Conservation (phyloP, 2,888 invertebrate species). For the Tenodera sinensis region DNA sequence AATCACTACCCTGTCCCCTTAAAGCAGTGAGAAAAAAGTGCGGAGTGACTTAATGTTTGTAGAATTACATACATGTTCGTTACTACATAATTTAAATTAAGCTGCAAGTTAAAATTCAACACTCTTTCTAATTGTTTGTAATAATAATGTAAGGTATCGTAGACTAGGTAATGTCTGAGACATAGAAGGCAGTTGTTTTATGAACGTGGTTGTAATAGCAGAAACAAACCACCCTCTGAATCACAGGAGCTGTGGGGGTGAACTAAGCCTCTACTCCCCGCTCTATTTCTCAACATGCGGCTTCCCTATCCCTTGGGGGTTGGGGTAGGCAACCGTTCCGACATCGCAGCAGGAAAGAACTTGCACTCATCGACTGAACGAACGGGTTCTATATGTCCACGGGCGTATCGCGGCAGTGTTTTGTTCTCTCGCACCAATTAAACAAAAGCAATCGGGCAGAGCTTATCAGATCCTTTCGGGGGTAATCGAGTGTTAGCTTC, state of each 20-base stretch:
- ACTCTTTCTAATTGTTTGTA: no score
- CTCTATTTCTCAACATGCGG: background rate
- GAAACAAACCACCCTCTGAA: background rate
- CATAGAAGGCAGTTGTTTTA: background rate
- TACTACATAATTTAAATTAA: no score
- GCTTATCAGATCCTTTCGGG: constrained; percentile 1
- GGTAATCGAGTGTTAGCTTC: background rate
- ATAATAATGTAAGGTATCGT: no score
- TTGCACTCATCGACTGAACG: background rate
- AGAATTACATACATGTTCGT: no score
- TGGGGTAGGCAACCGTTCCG: background rate
- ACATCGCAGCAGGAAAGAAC: background rate
- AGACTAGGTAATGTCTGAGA: no score
- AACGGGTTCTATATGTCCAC: background rate
- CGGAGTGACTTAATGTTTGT: no score
- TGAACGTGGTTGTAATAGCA: background rate
- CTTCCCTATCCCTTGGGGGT: background rate
- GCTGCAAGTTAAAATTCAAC: no score
- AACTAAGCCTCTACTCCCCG: background rate
- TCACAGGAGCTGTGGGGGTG: background rate
- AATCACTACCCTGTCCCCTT: no score
- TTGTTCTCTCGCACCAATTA: background rate
- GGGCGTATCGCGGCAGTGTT: background rate
- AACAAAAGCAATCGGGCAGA: background rate
- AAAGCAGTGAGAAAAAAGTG: no score